A percentile compares a stretch with the other conserved stretches of the same genome.
These are phyloP conservation scores for Ligdia adustata DNA, from an alignment of 2,888 invertebrate species.

Conservation along the genomic window DNA sequence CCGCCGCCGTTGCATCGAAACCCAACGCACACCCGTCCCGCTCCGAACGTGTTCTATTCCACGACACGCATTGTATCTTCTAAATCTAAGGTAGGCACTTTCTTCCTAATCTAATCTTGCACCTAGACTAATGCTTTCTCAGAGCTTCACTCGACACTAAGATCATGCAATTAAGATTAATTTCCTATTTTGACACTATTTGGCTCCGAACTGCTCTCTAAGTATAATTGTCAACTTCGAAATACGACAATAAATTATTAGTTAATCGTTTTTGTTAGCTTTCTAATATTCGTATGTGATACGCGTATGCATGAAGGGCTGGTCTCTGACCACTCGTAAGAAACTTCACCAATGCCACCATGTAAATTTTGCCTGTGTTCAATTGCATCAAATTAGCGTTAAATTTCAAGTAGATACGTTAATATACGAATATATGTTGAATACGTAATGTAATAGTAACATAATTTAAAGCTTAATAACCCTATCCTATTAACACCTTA, in stretches of 20 bases:
- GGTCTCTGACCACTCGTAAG: not conserved
- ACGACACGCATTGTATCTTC: constrained; percentile 66
- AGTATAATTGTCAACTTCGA: constrained; percentile 41
- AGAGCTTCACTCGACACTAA: constrained; percentile 26
- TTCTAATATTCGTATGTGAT: constrained; percentile 8
- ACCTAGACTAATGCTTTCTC: constrained; percentile 47
- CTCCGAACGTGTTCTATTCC: constrained; percentile 81
- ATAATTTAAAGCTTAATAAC: no score
- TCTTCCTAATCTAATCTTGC: constrained; percentile 59
- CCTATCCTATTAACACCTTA: no score
- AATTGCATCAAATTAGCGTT: constrained; percentile 47
- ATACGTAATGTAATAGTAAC: no score
- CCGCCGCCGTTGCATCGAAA: constrained; percentile 47
- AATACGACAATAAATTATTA: constrained; percentile 61
- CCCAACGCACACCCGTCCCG: constrained; percentile 80
- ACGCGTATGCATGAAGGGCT: not conserved
- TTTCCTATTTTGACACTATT: no score
- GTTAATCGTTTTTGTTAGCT: constrained; percentile 33
- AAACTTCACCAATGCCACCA: constrained; percentile 61
- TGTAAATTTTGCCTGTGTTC: constrained; percentile 73
- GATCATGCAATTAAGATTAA: no score
- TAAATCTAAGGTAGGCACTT: constrained; percentile 53
- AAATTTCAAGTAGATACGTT: no score
- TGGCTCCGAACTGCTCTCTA: no score
- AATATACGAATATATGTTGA: no score